These are phyloP conservation scores for Mormoops blainvillei DNA, from an alignment of 2,113 vertebrate species.

Conservation along the genomic window DNA sequence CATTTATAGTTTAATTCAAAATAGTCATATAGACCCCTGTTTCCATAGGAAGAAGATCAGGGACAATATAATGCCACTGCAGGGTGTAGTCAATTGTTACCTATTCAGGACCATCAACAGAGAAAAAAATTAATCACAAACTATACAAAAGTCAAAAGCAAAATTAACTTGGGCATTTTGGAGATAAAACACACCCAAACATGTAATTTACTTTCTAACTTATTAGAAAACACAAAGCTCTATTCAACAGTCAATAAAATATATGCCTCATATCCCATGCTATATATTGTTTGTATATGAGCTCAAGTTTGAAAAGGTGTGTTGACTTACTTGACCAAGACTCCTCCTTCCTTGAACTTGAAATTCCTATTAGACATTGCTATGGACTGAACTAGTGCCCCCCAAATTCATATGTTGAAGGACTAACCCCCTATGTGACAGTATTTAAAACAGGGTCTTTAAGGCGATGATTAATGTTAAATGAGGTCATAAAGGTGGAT, in stretches of 20 bases:
- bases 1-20: not conserved
- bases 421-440: not conserved
- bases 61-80: not conserved
- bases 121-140: not conserved
- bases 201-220: not conserved
- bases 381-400: not conserved
- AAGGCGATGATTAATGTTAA: not conserved
- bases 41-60: not conserved
- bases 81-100: not conserved
- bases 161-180: not conserved
- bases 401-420: not conserved
- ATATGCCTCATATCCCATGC: not conserved
- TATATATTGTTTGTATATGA: not conserved
- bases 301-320: not conserved
- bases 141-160: slow-evolving; percentile 17
- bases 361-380: not conserved
- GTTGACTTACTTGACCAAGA: not conserved
- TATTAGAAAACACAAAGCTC: not conserved
- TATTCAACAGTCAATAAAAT: not conserved
- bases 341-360: not conserved
- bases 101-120: not conserved
- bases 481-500: not conserved
- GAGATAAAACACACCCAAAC: not conserved
- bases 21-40: not conserved
- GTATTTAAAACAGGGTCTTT: not conserved